These are phyloP conservation scores for Rhopilema esculentum DNA, from an alignment of 30 jellyfish, hydroid and myxozoan species.

Conservation along the genomic window DNA sequence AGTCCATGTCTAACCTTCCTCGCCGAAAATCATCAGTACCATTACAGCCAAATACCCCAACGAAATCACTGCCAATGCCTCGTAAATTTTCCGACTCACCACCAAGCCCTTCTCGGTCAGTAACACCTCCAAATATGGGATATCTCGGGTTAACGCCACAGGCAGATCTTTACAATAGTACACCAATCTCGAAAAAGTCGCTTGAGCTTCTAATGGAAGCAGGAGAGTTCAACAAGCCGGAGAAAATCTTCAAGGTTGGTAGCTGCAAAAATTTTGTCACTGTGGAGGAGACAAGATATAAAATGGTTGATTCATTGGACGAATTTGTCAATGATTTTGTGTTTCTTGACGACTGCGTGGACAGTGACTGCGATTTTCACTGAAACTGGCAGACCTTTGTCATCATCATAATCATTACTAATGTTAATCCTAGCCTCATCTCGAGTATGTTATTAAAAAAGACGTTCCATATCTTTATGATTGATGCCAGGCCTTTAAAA, in stretches of 20 bases:
- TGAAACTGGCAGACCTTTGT: too few relatives aligned
- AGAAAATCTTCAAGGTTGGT: slow-evolving; percentile 52
- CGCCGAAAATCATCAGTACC: slow-evolving; percentile 46
- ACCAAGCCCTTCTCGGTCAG: slow-evolving; percentile 31
- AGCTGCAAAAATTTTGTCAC: slow-evolving; percentile 52
- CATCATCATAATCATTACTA: too few relatives aligned
- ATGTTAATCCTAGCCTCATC: too few relatives aligned
- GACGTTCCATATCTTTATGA: too few relatives aligned
- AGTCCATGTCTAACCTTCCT: slow-evolving; percentile 54
- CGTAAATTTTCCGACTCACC: slow-evolving; percentile 34
- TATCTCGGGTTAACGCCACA: slow-evolving; percentile 77
- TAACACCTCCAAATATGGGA: slow-evolving; percentile 78
- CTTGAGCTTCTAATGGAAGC: slow-evolving; percentile 42
- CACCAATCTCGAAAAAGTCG: slow-evolving; percentile 31
- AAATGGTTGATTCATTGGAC: slow-evolving; percentile 59
- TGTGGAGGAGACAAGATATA: not conserved
- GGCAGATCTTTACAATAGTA: slow-evolving; percentile 4
- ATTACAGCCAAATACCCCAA: slow-evolving; percentile 25
- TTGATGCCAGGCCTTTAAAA: too few relatives aligned
- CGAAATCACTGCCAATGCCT: slow-evolving; percentile 4
- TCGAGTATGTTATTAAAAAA: too few relatives aligned
- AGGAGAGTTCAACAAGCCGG: slow-evolving; percentile 35
- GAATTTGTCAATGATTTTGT: slow-evolving; percentile 78
- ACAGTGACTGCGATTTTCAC: slow-evolving; percentile 75
- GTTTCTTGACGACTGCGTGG: slow-evolving; percentile 49